Conservation (phyloP, 2,113 vertebrate species). For the Uropsilus gracilis region DNA sequence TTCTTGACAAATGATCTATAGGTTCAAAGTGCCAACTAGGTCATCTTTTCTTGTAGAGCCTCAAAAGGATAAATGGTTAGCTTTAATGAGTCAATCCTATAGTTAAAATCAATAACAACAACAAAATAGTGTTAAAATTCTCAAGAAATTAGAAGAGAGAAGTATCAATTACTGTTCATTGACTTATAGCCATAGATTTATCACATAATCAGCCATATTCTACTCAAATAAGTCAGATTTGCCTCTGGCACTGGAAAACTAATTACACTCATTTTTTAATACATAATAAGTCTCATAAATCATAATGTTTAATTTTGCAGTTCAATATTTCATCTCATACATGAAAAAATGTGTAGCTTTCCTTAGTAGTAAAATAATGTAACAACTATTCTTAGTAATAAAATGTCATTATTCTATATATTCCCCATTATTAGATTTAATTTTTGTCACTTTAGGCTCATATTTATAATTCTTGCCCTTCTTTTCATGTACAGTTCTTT, state of each 20-base stretch:
- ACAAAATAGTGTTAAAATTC: neutral
- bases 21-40: neutral
- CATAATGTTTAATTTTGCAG: constrained; percentile 67
- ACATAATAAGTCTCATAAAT: constrained; percentile 71
- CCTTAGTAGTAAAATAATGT: neutral
- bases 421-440: constrained; percentile 1
- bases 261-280: constrained; percentile 65
- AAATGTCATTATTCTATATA: neutral
- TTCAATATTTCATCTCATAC: constrained; percentile 34
- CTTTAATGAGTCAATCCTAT: neutral
- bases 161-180: constrained; percentile 20
- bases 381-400: constrained; percentile 31
- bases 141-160: constrained; percentile 13
- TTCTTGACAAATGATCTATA: neutral
- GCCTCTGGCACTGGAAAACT: constrained; percentile 42
- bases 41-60: neutral
- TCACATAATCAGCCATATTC: neutral
- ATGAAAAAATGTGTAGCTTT: constrained; percentile 23
- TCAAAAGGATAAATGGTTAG: neutral
- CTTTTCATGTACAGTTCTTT: constrained; percentile 1
- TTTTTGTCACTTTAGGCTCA: neutral
- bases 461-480: constrained; percentile 6
- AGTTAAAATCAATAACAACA: neutral
- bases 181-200: constrained; percentile 14
- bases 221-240: constrained; percentile 36